phyloP scores from a whole-genome alignment of 2,888 invertebrate genomes.

The Galeruca laticollis region DNA sequence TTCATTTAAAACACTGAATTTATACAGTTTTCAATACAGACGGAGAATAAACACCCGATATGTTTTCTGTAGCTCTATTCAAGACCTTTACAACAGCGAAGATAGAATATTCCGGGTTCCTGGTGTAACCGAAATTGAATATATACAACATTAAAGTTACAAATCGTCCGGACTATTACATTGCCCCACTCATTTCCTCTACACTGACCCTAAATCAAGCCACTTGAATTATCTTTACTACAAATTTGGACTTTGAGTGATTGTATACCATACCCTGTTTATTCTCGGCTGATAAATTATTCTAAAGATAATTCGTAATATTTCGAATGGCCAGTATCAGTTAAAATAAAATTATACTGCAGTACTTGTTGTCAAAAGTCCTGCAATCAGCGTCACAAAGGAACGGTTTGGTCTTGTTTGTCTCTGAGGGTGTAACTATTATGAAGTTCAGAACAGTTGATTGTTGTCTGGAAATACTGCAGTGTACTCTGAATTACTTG shows the following conservation, averaged over 20 bases:
- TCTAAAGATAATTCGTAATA: background rate
- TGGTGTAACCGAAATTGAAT: no score
- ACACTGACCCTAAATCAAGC: no score
- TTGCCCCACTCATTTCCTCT: no score
- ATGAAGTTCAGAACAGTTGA: conserved; percentile 21
- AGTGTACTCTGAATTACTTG: conserved; percentile 3
- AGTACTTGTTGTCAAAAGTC: conserved; percentile 11
- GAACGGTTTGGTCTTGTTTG: background rate
- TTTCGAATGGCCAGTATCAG: conserved; percentile 9
- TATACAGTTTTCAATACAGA: no score
- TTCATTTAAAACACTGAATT: no score
- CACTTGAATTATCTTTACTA: no score
- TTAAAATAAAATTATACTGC: conserved; percentile 12
- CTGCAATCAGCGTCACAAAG: conserved; percentile 15
- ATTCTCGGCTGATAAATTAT: background rate
- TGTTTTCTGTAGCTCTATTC: no score
- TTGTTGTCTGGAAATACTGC: conserved; percentile 10
- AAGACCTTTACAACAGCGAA: no score
- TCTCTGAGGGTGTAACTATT: conserved; percentile 5
- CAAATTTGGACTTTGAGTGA: background rate
- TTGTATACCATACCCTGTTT: background rate
- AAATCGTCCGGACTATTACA: no score
- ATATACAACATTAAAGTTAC: no score
- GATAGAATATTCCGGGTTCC: no score
- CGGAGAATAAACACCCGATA: no score